Evolutionary conservation across 1,140 invertebrate genomes (phyloP).

Genomic region (Sminthurinus signatus): DNA sequence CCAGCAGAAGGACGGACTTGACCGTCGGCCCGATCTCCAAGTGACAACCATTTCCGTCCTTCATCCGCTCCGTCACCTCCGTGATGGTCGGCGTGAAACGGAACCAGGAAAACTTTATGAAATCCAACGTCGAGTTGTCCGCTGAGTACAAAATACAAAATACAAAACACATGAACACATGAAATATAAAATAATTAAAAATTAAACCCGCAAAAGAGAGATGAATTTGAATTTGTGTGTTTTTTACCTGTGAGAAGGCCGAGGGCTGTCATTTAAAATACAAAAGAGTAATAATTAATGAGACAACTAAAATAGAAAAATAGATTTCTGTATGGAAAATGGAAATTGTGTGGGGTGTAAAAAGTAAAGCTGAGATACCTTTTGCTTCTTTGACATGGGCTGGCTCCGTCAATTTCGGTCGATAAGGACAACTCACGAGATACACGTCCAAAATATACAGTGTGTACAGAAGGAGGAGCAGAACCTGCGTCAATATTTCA

Average conservation of each 20-base stretch:
- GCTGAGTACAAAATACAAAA: too few relatives aligned
- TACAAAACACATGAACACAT: too few relatives aligned
- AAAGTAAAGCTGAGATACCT: too few relatives aligned
- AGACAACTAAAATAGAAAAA: too few relatives aligned
- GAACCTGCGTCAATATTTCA: too few relatives aligned
- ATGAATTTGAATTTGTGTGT: too few relatives aligned
- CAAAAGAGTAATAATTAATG: too few relatives aligned
- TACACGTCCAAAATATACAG: slow-evolving; percentile 57
- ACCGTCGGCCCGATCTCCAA: slow-evolving; percentile 41
- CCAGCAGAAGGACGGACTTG: slow-evolving; percentile 35
- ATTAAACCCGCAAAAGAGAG: neutral
- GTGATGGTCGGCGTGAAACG: slow-evolving; percentile 30
- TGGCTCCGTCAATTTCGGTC: slow-evolving; percentile 40
- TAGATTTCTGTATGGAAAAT: too few relatives aligned
- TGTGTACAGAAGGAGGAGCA: slow-evolving; percentile 66
- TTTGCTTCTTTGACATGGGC: slow-evolving; percentile 36
- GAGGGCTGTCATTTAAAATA: too few relatives aligned
- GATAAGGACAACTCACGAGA: slow-evolving; percentile 41
- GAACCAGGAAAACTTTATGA: slow-evolving; percentile 40
- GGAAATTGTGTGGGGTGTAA: too few relatives aligned
- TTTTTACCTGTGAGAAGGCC: slow-evolving; percentile 13
- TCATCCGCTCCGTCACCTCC: slow-evolving; percentile 10
- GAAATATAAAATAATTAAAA: slow-evolving; percentile 21
- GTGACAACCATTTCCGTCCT: slow-evolving; percentile 30
- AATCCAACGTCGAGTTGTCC: slow-evolving; percentile 35